Evolutionary conservation across 2,797 vertebrate genomes (phyloP).

Genomic region (Pachyuromys duprasi): DNA sequence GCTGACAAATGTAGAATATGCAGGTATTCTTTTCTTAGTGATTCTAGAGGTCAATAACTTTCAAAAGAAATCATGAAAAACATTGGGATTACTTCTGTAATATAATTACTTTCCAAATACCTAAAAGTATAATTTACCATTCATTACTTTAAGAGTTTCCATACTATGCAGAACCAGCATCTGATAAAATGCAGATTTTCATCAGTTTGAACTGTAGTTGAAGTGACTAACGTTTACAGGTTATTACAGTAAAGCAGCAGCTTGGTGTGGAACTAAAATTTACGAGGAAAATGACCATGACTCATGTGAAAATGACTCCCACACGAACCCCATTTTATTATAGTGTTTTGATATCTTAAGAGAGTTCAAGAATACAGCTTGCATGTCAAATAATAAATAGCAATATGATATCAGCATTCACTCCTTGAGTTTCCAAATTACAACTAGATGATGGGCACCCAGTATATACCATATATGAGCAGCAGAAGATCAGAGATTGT

Average conservation of each 20-base stretch:
- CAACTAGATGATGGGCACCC: slow-evolving; percentile 39
- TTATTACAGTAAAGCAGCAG: slow-evolving; percentile 1
- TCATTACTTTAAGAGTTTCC: slow-evolving; percentile 11
- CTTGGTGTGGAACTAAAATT: not conserved
- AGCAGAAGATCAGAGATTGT: no score
- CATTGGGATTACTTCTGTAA: not conserved
- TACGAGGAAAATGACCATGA: not conserved
- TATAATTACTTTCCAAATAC: not conserved
- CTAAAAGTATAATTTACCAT: slow-evolving; percentile 25
- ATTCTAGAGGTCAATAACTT: slow-evolving; percentile 24
- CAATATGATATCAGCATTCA: slow-evolving; percentile 40
- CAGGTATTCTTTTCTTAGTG: slow-evolving; percentile 5
- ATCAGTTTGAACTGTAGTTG: not conserved
- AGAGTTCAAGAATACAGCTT: slow-evolving; percentile 32
- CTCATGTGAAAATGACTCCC: slow-evolving; percentile 38
- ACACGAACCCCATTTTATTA: not conserved
- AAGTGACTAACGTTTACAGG: not conserved
- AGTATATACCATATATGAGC: no score
- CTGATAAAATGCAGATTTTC: slow-evolving; percentile 49
- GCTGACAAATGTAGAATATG: slow-evolving; percentile 24
- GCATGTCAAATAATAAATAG: not conserved
- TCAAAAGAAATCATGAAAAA: slow-evolving; percentile 59
- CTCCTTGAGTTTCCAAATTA: slow-evolving; percentile 65
- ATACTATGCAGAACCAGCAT: not conserved
- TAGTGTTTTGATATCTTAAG: not conserved